Base-by-base conservation (phyloP, 1,140 invertebrate genomes). In the Zaprionus taronus region DNA sequence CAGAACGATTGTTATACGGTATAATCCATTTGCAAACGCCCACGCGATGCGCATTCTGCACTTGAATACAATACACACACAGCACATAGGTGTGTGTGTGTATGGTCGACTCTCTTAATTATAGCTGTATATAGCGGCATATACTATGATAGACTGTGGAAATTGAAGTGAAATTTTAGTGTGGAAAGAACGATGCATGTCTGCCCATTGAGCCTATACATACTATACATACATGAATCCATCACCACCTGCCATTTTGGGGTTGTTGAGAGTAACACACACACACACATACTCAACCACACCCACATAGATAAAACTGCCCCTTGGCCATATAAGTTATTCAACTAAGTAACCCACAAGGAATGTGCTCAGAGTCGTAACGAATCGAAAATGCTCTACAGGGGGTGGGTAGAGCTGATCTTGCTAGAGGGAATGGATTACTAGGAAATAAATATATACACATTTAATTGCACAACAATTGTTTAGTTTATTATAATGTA, bases 201-300 rank as follows among this genome's bases (percentile, higher is more conserved):
- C 53, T 51, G 47, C 20, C 22, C 47, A 51, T 22, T 28, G 26
- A 56, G 53, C 53, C 53, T 31, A 56, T 28, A 0, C 53, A 56
- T 28, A 38, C 36, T 58, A 24, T 34, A 9, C n/a, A 31, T 15
- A 41, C 56, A 17, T 62, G 26, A 41, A 65, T 55, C 9, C 34
- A 49, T 38, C 86, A 74, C 80, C 83, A 86, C 83, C 83, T 86
- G 83, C 84, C 84, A 80, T 89, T 84, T 86, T 80, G 83, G 83
- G 83, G 84, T 89, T 83, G 83, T 44, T 84, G 53, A 69, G 17
- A 71, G 68, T 44, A 44, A 70, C 47, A 49, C 15, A 58, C 56
- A 20, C 24, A 65, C 49, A 44, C 51, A 61, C 57, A 38, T 49
- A 66, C 51, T 34, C 5, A 61, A 51, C 67, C 66, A 72, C 61